These are phyloP conservation scores for Porites cylindrica DNA, from an alignment of 92 coral and sea anemone species.

Conservation along the genomic window DNA sequence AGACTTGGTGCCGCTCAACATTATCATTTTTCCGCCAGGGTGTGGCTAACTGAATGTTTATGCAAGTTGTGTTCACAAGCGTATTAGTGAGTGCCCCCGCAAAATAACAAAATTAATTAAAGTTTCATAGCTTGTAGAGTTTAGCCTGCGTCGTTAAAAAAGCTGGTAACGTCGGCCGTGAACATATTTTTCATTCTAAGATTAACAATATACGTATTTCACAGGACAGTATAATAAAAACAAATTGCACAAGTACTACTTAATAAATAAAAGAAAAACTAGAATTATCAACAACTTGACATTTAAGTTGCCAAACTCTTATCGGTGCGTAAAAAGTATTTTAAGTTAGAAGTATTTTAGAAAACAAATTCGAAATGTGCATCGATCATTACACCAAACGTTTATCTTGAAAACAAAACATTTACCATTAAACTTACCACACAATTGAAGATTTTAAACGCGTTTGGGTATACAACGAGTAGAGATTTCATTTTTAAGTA, in stretches of 20 bases:
- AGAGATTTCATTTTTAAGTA: background rate
- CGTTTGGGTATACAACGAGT: background rate
- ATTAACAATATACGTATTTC: background rate
- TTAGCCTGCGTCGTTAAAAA: background rate
- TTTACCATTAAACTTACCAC: background rate
- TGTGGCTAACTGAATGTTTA: background rate
- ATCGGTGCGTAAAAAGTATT: no score
- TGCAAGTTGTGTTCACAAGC: background rate
- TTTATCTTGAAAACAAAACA: background rate
- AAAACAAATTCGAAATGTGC: background rate
- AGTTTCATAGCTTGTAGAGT: no score
- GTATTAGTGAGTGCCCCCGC: background rate
- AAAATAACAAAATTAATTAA: no score
- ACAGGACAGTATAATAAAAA: background rate
- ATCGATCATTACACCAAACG: background rate
- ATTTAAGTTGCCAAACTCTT: no score
- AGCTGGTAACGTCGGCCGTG: background rate
- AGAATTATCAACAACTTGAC: no score
- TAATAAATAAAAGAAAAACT: no score
- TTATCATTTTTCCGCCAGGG: background rate
- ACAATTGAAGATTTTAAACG: background rate
- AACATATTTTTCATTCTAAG: no score
- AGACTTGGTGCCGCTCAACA: background rate
- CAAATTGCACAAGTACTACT: no score
- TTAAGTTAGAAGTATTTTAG: no score